Evolutionary conservation across 2,797 vertebrate species (phyloP), one percentile per base, ranked within the genome.

Genomic region (Enteromius treurensis): DNA sequence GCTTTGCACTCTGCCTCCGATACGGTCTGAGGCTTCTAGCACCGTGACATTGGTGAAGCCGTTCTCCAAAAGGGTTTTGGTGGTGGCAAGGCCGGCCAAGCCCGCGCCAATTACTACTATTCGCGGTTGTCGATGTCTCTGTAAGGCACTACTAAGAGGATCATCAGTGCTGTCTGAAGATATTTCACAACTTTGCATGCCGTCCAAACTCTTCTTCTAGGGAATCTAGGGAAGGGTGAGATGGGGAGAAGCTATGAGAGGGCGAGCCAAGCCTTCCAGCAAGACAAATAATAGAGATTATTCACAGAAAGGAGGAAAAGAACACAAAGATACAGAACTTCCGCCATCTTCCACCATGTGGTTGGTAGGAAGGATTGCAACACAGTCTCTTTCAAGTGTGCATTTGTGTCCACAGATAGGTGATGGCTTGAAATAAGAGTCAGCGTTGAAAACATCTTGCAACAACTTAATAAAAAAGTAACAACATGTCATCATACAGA

Each of bases 131-230:
- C 96, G 97, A 92, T 95, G 96, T 95, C 92, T 95, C 90, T 93
- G 96, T 90, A 96, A 93, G 95, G 95, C 96, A 90, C 97, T 94
- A 98, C 96, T 96, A 95, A 99, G 96, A 95, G 97, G 97, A 96
- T 99, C 98, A 99, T 99, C 97, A 96, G 97, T 97, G 95, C 97
- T 98, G 94, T 99, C 98, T 94, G 95, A 97, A 96, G 97, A 97
- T 97, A 97, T 96, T 96, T 99, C 97, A 98, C 97, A 98, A 99
- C 97, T 99, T 99, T 99, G 98, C 98, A 99, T 99, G 96, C 98
- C 98, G 96, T 97, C 97, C 96, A 94, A 96, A 91, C 97, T 98
- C 95, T 93, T 96, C 96, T 97, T 95, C 95, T 95, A 97, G 95
- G 93, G 93, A 94, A 96, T 95, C 98, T 99, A 89, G 0, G 21